Conservation (phyloP, 1,140 invertebrate species). For the Latrodectus geometricus region DNA sequence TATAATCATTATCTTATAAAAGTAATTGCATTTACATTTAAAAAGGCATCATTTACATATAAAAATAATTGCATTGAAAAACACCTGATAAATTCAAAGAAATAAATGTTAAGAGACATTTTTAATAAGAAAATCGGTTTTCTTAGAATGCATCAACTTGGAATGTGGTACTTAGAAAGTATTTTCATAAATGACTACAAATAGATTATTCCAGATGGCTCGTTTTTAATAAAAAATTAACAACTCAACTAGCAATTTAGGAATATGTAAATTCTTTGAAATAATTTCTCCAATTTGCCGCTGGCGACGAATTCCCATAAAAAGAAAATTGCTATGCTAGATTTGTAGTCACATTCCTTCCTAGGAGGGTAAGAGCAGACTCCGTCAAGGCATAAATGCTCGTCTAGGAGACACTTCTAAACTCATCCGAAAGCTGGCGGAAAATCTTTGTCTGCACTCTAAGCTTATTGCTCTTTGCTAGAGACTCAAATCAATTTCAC, state of each 20-base stretch:
- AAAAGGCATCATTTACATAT: no score
- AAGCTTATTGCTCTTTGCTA: constrained; percentile 38
- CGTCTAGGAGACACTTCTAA: not conserved
- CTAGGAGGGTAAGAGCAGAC: not conserved
- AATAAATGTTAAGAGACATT: no score
- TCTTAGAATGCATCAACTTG: no score
- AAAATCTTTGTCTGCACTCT: not conserved
- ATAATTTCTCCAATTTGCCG: not conserved
- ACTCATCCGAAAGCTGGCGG: constrained; percentile 3
- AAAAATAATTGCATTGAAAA: no score
- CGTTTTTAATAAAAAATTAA: no score
- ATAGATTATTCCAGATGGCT: no score
- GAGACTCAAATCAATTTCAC: constrained; percentile 48
- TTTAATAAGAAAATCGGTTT: no score
- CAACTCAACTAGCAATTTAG: not conserved
- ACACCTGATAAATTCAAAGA: no score
- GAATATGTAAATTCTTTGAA: not conserved
- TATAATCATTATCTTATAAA: no score
- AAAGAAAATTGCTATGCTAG: not conserved
- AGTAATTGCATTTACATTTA: no score
- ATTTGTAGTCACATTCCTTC: not conserved
- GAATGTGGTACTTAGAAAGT: no score
- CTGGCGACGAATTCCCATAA: not conserved
- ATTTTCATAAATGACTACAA: no score
- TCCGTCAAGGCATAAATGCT: constrained; percentile 1